A percentile compares a stretch with the other conserved stretches of the same genome.
phyloP scores from a whole-genome alignment of 2,113 vertebrate species.

The Brienomyrus brachyistius region DNA sequence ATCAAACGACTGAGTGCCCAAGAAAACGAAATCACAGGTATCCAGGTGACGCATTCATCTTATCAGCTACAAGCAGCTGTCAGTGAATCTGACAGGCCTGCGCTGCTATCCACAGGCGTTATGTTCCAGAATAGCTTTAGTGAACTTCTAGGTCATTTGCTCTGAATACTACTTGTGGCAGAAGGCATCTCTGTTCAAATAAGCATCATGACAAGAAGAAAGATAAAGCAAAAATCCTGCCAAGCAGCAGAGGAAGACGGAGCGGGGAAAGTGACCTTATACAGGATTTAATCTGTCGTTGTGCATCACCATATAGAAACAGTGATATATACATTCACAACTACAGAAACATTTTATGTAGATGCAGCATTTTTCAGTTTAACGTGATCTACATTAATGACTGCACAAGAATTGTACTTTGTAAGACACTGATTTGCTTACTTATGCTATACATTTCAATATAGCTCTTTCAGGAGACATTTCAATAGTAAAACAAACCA shows the following conservation, averaged over 20 bases:
- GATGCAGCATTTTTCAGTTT: background rate
- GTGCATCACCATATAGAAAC: background rate
- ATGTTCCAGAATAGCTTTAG: background rate
- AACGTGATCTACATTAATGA: background rate
- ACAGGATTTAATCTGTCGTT: background rate
- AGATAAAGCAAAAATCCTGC: background rate
- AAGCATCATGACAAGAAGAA: background rate
- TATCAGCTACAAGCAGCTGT: background rate
- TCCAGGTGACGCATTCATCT: background rate
- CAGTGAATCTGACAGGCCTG: too few species aligned
- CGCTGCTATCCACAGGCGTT: background rate
- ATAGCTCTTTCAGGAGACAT: background rate
- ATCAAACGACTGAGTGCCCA: background rate
- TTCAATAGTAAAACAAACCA: background rate
- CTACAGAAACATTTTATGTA: background rate
- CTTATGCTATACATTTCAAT: background rate
- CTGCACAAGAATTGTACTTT: background rate
- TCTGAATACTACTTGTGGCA: background rate
- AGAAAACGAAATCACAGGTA: background rate
- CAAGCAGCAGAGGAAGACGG: background rate
- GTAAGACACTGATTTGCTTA: background rate
- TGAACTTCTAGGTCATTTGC: background rate
- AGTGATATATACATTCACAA: background rate
- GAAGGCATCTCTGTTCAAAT: background rate
- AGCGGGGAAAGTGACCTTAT: background rate